These are phyloP conservation scores for Phaethon lepturus DNA, from an alignment of 2,113 vertebrate genomes.

Conservation along the genomic window DNA sequence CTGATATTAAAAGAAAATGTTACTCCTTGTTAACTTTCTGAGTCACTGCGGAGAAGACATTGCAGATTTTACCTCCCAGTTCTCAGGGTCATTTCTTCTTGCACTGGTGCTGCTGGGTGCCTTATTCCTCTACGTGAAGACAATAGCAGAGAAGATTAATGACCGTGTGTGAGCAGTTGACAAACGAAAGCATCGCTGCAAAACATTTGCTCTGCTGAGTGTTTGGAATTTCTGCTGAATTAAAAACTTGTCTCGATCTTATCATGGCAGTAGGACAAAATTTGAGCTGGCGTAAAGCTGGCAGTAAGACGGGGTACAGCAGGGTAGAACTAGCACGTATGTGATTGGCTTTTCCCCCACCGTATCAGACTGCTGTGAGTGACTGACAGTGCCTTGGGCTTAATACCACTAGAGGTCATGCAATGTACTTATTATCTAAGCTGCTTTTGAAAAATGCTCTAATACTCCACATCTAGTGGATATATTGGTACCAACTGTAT, in stretches of 20 bases:
- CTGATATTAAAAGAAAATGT: neutral
- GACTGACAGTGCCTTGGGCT: neutral
- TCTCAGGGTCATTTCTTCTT: neutral
- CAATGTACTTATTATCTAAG: constrained; percentile 31
- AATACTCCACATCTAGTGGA: neutral
- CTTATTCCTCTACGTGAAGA: neutral
- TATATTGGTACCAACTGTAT: neutral
- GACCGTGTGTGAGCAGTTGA: neutral
- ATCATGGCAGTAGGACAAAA: neutral
- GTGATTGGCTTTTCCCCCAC: neutral
- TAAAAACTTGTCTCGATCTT: neutral
- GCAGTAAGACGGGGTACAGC: neutral
- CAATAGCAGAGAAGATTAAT: neutral
- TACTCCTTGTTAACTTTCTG: neutral
- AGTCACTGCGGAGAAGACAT: neutral
- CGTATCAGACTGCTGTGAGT: neutral
- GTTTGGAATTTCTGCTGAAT: neutral
- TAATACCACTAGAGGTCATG: constrained; percentile 67
- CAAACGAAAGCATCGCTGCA: neutral
- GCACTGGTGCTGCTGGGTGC: neutral
- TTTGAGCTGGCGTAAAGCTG: neutral
- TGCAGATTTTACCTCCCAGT: accelerated
- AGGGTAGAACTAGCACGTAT: neutral
- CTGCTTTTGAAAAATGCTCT: constrained; percentile 21
- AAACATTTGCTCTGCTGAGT: neutral